Base-by-base conservation (phyloP, 2,113 vertebrate genomes). In the Spea bombifrons region DNA sequence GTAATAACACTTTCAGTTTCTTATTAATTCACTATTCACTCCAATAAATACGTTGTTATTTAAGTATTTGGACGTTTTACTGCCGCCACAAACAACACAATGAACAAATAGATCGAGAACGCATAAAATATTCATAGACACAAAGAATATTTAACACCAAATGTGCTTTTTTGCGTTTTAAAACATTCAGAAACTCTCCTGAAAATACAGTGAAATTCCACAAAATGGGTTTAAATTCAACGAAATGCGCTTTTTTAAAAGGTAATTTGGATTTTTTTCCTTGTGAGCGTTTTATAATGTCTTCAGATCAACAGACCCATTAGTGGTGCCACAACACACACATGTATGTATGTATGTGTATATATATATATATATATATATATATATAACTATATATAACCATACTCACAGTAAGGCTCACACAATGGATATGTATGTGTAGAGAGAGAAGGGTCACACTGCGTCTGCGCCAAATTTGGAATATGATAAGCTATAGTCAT, bases 51-150 rank as follows among this genome's bases (percentile, higher is more conserved):
- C 69, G 30, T 57, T 8, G 70, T 80, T 74, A 74, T 80, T 74
- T 80, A 74, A 67, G 50, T 59, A 47, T 73, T 74, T 80, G 71
- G 74, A 53, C 50, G 78, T 73, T 80, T 80, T 80, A 80, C 78
- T 73, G 78, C 78, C 78, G 48, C n/a, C 64, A 52, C 59, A 73
- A 68, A 74, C 50, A 73, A 65, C 71, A 74, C 55, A 80, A 74
- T 74, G 71, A 74, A 80, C 78, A 59, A 57, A 80, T 80, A 74
- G 46, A 74, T 74, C 57, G 78, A 80, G 52, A 49, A 64, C 43
- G 16, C 65, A 74, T 80, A 73, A 80, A 80, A 80, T 80, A 80
- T 80, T 80, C 64, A 80, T 80, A 80, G 71, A 73, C 52, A 66
- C 71, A 52, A 73, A 74, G 63, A 80, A 80, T 80, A 80, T 80